These are phyloP conservation scores for Stegodyphus dumicola DNA, from an alignment of 1,140 invertebrate genomes.

Conservation along the genomic window DNA sequence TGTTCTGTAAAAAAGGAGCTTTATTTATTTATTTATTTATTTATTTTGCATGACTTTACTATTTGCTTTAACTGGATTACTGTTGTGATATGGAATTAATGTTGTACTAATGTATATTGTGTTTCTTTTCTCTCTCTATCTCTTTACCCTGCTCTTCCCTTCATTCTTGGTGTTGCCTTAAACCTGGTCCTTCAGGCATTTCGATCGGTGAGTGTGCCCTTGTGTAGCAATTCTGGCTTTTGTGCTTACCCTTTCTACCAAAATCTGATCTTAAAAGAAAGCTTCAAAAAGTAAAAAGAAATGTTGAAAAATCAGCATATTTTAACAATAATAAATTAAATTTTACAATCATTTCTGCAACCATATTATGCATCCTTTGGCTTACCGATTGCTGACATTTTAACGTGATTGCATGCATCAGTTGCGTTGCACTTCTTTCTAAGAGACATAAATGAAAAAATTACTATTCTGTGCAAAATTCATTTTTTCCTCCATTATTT, in stretches of 20 bases:
- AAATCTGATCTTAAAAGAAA: too few species aligned
- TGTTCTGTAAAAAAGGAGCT: neutral
- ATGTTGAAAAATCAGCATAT: too few species aligned
- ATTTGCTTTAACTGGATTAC: constrained; percentile 8
- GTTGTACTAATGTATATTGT: constrained; percentile 59
- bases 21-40: constrained; percentile 1
- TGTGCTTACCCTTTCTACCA: neutral
- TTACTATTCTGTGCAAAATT: too few species aligned
- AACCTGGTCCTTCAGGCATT: constrained; percentile 68
- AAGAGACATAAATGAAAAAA: too few species aligned
- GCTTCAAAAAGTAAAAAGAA: too few species aligned
- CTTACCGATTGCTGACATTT: too few species aligned
- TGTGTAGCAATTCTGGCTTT: constrained; percentile 55
- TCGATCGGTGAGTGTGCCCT: constrained; percentile 70
- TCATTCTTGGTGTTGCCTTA: constrained; percentile 60
- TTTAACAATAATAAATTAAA: too few species aligned
- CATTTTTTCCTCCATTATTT: too few species aligned
- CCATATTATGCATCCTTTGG: too few species aligned
- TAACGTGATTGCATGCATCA: too few species aligned
- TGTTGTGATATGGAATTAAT: constrained; percentile 34
- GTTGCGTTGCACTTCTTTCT: too few species aligned
- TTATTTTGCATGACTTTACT: constrained; percentile 26
- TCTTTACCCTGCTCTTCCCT: constrained; percentile 62
- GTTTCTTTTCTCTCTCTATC: constrained; percentile 63
- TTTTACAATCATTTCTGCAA: too few species aligned